Evolutionary conservation across 2,797 vertebrate species (phyloP).

Genomic region (Brachyrhaphis roseni): DNA sequence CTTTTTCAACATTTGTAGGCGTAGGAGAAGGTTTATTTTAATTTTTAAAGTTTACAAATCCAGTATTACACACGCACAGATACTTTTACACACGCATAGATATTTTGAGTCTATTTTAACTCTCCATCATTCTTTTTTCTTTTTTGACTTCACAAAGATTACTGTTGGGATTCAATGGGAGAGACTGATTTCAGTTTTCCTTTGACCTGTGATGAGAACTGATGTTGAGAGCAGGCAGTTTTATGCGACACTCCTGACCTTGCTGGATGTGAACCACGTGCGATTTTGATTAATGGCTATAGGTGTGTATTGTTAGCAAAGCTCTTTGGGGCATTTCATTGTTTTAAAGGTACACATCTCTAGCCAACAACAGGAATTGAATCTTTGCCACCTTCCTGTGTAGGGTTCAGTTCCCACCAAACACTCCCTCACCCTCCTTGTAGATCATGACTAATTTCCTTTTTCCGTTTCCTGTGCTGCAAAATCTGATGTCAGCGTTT

Average conservation of each 20-base stretch:
- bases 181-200: neutral
- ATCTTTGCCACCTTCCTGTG: constrained; percentile 60
- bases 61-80: too few species aligned
- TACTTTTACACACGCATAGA: too few species aligned
- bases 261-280: constrained; percentile 21
- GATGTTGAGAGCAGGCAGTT: neutral
- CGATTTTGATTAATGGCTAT: constrained; percentile 5
- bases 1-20: too few species aligned
- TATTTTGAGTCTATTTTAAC: too few species aligned
- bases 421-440: neutral
- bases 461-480: constrained; percentile 58
- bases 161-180: neutral
- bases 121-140: neutral
- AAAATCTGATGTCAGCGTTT: constrained; percentile 21
- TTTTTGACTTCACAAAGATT: neutral
- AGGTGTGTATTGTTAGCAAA: constrained; percentile 26
- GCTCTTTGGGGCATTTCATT: constrained; percentile 34
- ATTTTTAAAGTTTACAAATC: too few species aligned
- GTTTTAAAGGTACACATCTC: constrained; percentile 25
- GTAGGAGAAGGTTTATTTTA: too few species aligned
- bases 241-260: constrained; percentile 25
- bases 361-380: constrained; percentile 70
- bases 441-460: constrained; percentile 71
- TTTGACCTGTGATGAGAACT: neutral
- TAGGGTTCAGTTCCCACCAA: constrained; percentile 4